Evolutionary conservation across 92 coral and sea anemone genomes (phyloP).

Genomic region (Pocillopora meandrina): DNA sequence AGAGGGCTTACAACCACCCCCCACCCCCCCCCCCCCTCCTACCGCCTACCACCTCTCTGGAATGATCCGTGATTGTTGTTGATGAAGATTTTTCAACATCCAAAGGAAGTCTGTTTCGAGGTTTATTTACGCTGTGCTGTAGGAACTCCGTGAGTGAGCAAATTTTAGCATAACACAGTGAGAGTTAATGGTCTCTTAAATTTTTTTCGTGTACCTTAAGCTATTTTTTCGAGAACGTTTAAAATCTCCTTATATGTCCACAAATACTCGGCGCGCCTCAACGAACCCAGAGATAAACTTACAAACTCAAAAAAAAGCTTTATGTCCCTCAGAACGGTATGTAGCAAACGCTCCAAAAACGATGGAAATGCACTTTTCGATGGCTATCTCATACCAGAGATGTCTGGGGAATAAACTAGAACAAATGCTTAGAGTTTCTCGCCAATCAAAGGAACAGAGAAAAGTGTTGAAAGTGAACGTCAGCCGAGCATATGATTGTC

Average conservation of each 20-base stretch:
- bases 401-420: neutral
- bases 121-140: no score
- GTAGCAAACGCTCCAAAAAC: neutral
- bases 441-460: neutral
- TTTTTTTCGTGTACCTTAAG: no score
- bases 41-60: no score
- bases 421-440: neutral
- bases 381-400: neutral
- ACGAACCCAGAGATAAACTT: neutral
- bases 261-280: neutral
- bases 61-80: no score
- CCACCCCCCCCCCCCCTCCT: no score
- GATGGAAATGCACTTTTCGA: neutral
- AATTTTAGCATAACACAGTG: no score
- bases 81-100: no score
- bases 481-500: neutral
- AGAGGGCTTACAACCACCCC: no score
- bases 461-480: neutral
- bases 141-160: no score
- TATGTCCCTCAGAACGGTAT: neutral
- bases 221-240: neutral
- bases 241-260: constrained; percentile 16
- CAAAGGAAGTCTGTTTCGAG: no score
- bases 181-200: no score
- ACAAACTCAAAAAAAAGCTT: neutral